Base-by-base conservation (phyloP, 2,888 invertebrate genomes). In the Octodonta nipae region DNA sequence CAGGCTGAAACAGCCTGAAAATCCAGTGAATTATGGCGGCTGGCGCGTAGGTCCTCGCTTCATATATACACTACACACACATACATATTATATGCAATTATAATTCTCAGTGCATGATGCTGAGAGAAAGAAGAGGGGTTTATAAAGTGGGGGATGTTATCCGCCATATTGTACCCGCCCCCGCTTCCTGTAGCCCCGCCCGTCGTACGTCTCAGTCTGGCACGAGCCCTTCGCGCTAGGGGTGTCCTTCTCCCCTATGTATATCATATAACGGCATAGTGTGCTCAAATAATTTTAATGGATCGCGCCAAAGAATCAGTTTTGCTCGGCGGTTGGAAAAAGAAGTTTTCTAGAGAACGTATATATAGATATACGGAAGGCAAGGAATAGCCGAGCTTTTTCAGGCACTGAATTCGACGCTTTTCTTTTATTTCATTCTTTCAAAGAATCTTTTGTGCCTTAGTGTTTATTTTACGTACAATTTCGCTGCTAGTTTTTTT, bases 141-240 rank as follows among this genome's bases (percentile, higher is more conserved):
- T 17, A 26, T 26, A 46, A 43, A 50, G 54, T 50, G 56, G 55
- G 54, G 55, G 52, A 54, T 50, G 53, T 42, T 52, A 53, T 55
- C 58, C 60, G 60, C 61, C 61, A 61, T 61, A 60, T 61, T 61
- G 61, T 61, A 57, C 49, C 59, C 60, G 60, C 61, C 61, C 60
- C 58, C 60, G 56, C 58, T 44, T 47, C 42, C 38, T 43, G 46
- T 54, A 55, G 41, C 44, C 42, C 39, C 44, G 42, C 54, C 57
- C 59, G 59, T 55, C 56, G 47, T 47, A 43, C 42, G 33, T 44
- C 42, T 45, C 41, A 51, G 52, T 56, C 49, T 29, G 39, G 53
- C 46, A 33, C 40, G 42, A 51, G 31, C 38, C 32, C 32, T 34
- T 36, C 40, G 46, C 47, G 41, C 37, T 49, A 50, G 40, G 40